phyloP scores from a whole-genome alignment of 2,888 invertebrate species.

The Allophyes oxyacanthae region DNA sequence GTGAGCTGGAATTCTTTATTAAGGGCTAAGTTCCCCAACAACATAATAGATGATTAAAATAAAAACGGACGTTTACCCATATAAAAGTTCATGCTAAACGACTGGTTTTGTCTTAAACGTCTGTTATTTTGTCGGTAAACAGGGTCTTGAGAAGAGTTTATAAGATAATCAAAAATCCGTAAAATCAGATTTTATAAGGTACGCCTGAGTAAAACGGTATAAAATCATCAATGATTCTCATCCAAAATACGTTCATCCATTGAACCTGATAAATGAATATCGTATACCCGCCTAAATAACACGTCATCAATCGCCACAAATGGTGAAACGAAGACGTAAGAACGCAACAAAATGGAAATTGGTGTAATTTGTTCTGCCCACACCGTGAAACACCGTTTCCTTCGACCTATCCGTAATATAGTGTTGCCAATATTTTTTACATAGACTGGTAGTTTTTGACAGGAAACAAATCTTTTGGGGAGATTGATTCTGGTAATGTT shows the following conservation, averaged over 20 bases:
- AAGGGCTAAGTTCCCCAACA: too few species aligned
- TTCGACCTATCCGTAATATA: constrained; percentile 65
- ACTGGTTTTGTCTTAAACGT: too few species aligned
- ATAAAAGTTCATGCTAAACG: too few species aligned
- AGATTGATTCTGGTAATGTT: constrained; percentile 35
- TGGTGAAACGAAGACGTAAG: constrained; percentile 60
- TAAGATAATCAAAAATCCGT: too few species aligned
- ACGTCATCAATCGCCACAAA: constrained; percentile 61
- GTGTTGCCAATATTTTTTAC: constrained; percentile 52
- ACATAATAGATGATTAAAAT: too few species aligned
- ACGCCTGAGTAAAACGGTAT: too few species aligned
- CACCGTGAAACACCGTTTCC: constrained; percentile 72
- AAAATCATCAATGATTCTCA: too few species aligned
- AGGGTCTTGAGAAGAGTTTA: too few species aligned
- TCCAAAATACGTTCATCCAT: constrained; percentile 37
- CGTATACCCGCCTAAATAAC: constrained; percentile 52
- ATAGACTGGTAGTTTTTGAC: constrained; percentile 23
- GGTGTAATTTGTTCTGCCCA: constrained; percentile 74
- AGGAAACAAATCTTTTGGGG: constrained; percentile 35
- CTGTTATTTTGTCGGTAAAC: too few species aligned
- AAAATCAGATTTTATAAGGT: too few species aligned
- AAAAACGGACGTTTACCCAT: too few species aligned
- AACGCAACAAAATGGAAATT: constrained; percentile 67
- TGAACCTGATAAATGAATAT: constrained; percentile 53
- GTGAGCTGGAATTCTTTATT: too few species aligned